These are phyloP conservation scores for Litocranius walleri DNA, from an alignment of 2,113 vertebrate species.

Conservation along the genomic window DNA sequence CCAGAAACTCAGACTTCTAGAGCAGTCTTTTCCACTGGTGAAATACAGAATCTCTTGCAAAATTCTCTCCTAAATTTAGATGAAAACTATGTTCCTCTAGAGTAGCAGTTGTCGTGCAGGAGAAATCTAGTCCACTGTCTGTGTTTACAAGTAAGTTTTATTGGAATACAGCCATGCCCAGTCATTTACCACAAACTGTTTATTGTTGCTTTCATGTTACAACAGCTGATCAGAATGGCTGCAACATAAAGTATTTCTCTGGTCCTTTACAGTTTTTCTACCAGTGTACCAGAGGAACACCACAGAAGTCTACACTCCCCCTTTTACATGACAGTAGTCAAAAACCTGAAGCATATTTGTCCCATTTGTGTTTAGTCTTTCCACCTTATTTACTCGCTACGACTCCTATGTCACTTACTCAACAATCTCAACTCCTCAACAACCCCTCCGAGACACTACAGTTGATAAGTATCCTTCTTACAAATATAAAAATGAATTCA, in stretches of 20 bases:
- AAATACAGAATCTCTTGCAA: background rate
- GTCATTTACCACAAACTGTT: background rate
- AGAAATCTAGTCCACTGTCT: background rate
- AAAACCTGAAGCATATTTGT: background rate
- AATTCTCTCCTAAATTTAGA: background rate
- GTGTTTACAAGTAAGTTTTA: background rate
- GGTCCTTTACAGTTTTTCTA: background rate
- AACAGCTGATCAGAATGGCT: background rate
- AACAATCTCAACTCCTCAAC: background rate
- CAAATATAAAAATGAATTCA: slow-evolving; percentile 8
- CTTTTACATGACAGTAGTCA: background rate
- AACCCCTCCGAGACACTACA: background rate
- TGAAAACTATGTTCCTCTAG: background rate
- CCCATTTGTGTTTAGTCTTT: background rate
- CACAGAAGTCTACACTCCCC: background rate
- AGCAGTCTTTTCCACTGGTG: background rate
- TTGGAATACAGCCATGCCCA: background rate
- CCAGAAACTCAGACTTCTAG: background rate
- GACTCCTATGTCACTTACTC: background rate
- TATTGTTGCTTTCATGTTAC: background rate
- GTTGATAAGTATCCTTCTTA: background rate
- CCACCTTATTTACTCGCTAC: background rate
- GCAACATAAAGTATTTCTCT: background rate
- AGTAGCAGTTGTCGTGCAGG: background rate
- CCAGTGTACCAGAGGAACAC: background rate